Conservation (phyloP, 2,888 invertebrate genomes). For the Torymus auratus region DNA sequence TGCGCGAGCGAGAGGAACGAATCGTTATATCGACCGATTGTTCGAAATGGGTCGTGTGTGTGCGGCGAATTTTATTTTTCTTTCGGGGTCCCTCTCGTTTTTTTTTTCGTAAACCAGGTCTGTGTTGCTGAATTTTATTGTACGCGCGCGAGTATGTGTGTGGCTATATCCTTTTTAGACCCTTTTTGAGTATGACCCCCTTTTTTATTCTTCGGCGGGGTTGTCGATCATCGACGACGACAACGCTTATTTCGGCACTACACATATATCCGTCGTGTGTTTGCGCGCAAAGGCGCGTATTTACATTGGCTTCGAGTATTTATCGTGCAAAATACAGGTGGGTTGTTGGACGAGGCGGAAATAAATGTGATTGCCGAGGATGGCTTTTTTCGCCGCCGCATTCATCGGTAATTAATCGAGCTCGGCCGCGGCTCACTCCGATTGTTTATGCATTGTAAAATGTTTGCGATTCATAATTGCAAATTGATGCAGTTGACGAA, state of each 20-base stretch:
- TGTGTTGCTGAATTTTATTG: conserved; percentile 40
- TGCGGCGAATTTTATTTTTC: conserved; percentile 49
- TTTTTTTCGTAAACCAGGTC: conserved; percentile 32
- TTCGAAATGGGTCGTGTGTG: conserved; percentile 52
- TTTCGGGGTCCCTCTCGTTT: conserved; percentile 31
- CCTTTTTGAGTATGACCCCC: conserved; percentile 42
- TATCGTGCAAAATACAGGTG: background rate
- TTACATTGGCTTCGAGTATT: conserved; percentile 8
- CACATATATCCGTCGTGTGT: background rate
- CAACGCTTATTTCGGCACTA: background rate
- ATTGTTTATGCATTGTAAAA: too few relatives aligned
- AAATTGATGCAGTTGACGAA: too few relatives aligned
- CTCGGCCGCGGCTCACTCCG: too few relatives aligned
- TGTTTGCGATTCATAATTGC: too few relatives aligned
- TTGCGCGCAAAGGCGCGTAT: conserved; percentile 27
- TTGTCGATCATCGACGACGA: conserved; percentile 9
- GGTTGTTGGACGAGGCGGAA: background rate
- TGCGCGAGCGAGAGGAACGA: conserved; percentile 11
- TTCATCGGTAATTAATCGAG: too few relatives aligned
- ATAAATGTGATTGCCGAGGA: conserved; percentile 8
- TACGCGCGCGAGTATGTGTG: background rate
- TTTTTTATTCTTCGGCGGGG: conserved; percentile 24
- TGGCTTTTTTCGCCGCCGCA: background rate
- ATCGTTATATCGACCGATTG: conserved; percentile 50
- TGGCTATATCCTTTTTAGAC: conserved; percentile 16